A percentile compares a stretch with the other conserved stretches of the same genome.
Evolutionary conservation across 1,140 invertebrate genomes (phyloP).

Genomic region (Bursaphelenchus mucronatus): DNA sequence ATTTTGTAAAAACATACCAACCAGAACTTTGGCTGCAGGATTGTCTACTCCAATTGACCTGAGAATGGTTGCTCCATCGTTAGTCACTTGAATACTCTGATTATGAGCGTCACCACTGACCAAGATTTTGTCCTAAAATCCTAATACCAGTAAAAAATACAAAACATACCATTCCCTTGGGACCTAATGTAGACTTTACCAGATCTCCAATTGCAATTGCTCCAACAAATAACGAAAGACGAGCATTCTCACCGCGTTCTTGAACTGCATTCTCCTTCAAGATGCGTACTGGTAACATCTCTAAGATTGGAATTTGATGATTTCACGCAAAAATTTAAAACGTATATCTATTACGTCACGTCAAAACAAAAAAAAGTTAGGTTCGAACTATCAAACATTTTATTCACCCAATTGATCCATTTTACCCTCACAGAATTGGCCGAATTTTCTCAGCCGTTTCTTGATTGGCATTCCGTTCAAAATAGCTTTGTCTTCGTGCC

Average conservation of each 20-base stretch:
- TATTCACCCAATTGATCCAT: background rate
- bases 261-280: conserved; percentile 91
- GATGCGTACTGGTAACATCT: conserved; percentile 65
- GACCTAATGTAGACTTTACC: conserved; percentile 93
- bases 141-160: conserved; percentile 7
- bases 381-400: background rate
- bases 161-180: conserved; percentile 83
- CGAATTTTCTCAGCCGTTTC: too few species aligned
- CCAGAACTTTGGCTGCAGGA: conserved; percentile 94
- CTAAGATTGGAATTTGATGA: conserved; percentile 11
- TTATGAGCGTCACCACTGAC: conserved; percentile 76
- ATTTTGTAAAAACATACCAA: conserved; percentile 64
- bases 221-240: conserved; percentile 89
- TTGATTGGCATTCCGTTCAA: too few species aligned
- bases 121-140: conserved; percentile 83
- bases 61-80: conserved; percentile 97
- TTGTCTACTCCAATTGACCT: conserved; percentile 95
- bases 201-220: conserved; percentile 97
- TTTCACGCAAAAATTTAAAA: background rate
- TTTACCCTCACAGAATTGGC: too few species aligned
- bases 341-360: background rate
- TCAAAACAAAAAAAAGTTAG: background rate
- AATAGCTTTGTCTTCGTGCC: too few species aligned
- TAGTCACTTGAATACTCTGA: conserved; percentile 88
- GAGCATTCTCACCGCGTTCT: conserved; percentile 79